phyloP scores from a whole-genome alignment of 2,888 invertebrate genomes.

The Baccha elongata region DNA sequence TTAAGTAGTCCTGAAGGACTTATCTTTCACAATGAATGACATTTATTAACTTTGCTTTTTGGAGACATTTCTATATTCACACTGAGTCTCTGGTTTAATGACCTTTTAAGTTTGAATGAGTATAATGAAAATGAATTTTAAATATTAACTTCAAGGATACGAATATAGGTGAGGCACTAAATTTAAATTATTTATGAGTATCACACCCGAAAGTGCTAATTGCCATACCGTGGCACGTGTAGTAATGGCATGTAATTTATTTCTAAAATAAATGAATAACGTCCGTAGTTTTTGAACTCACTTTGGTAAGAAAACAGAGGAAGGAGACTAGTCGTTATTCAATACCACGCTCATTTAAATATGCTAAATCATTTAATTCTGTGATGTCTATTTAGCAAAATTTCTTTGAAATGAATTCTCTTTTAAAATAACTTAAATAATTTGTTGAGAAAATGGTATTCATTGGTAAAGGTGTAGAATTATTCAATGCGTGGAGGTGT shows the following conservation, averaged over 20 bases:
- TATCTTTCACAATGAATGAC: not conserved
- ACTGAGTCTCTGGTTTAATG: not conserved
- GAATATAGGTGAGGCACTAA: not conserved
- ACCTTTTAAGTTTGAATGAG: not conserved
- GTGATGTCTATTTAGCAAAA: not conserved
- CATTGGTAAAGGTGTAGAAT: slow-evolving; percentile 17
- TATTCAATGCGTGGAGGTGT: not conserved
- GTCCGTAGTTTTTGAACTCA: not conserved
- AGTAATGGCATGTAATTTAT: slow-evolving; percentile 17
- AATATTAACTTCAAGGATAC: not conserved
- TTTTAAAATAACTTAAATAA: slow-evolving; percentile 13
- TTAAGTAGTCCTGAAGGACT: not conserved
- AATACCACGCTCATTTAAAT: slow-evolving; percentile 17
- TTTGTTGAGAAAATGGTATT: slow-evolving; percentile 7
- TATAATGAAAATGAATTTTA: not conserved
- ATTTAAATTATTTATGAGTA: slow-evolving; percentile 24
- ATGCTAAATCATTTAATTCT: slow-evolving; percentile 13
- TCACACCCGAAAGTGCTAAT: slow-evolving; percentile 25
- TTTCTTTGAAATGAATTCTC: slow-evolving; percentile 7
- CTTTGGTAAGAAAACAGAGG: slow-evolving; percentile 11
- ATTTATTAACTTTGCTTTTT: not conserved
- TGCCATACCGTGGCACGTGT: slow-evolving; percentile 3
- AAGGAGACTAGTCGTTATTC: too few relatives aligned
- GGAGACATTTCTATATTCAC: not conserved
- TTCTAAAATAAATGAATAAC: slow-evolving; percentile 20